Percentiles rank a stretch among this genome's conserved stretches.
Evolutionary conservation across 2,113 vertebrate genomes (phyloP).

Genomic region (Sorex araneus): DNA sequence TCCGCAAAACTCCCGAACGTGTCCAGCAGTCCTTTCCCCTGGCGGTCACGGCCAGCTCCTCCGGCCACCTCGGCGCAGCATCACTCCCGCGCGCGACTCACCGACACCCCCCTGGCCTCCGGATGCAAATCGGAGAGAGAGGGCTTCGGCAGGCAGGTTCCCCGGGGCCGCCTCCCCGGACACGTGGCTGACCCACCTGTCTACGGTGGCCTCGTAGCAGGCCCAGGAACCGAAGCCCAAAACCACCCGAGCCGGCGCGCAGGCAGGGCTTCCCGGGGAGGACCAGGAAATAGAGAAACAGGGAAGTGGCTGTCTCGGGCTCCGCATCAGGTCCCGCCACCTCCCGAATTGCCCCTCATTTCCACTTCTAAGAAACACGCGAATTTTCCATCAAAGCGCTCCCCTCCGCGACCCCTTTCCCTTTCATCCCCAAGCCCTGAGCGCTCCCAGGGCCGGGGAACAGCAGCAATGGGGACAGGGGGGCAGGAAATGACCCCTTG

Average conservation of each 20-base stretch:
- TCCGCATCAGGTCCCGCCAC: background rate
- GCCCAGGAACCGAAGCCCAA: slow-evolving; percentile 37
- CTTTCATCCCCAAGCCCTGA: background rate
- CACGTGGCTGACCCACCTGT: background rate
- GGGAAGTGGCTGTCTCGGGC: slow-evolving; percentile 23
- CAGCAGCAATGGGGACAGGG: background rate
- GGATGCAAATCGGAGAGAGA: slow-evolving; percentile 10
- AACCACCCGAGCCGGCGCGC: too few species aligned
- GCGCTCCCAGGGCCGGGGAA: too few species aligned
- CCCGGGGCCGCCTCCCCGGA: background rate
- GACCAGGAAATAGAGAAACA: slow-evolving; percentile 5
- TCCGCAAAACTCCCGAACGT: background rate
- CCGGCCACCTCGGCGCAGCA: background rate
- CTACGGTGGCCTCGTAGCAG: background rate
- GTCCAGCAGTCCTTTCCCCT: slow-evolving; percentile 15
- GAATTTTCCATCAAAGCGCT: background rate
- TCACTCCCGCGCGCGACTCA: background rate
- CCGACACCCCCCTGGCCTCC: background rate
- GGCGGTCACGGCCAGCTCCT: background rate
- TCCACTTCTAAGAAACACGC: slow-evolving; percentile 39
- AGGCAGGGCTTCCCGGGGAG: background rate
- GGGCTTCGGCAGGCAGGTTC: too few species aligned
- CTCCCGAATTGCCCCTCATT: background rate
- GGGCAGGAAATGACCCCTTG: background rate
- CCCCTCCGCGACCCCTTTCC: background rate